Percentiles rank a stretch among this genome's conserved stretches.
These are phyloP conservation scores for Ceraclea dissimilis DNA, from an alignment of 2,888 invertebrate species.

Conservation along the genomic window DNA sequence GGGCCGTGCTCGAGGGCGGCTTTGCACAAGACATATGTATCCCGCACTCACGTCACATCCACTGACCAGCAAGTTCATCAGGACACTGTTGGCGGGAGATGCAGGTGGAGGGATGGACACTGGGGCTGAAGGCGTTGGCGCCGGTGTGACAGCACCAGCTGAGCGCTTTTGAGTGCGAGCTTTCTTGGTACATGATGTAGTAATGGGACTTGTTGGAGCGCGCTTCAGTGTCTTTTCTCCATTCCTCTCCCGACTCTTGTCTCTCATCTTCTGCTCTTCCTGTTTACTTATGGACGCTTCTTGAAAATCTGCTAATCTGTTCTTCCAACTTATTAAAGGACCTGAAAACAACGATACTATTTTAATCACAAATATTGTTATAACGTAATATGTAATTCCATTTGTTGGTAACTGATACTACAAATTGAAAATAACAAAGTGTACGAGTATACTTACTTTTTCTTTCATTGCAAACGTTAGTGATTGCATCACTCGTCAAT, in stretches of 20 bases:
- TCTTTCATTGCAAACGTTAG: conserved; percentile 3
- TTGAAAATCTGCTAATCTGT: conserved; percentile 3
- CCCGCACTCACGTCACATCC: conserved; percentile 92
- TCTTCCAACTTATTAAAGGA: conserved; percentile 15
- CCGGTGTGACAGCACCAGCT: conserved; percentile 37
- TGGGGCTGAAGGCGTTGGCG: conserved; percentile 36
- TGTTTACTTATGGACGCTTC: conserved; percentile 9
- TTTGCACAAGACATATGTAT: conserved; percentile 76
- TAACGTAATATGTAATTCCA: too few relatives aligned
- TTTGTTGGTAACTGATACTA: too few relatives aligned
- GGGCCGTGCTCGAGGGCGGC: conserved; percentile 42
- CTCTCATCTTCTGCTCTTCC: conserved; percentile 3
- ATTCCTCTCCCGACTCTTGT: conserved; percentile 5
- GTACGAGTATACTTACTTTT: conserved; percentile 10
- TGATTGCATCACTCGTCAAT: conserved; percentile 1
- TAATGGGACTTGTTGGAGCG: conserved; percentile 22
- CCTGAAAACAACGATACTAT: conserved; percentile 6
- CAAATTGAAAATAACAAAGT: too few relatives aligned
- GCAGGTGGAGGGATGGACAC: conserved; percentile 38
- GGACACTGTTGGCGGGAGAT: conserved; percentile 67
- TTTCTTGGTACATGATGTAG: conserved; percentile 32
- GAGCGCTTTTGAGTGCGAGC: conserved; percentile 34
- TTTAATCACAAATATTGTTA: background rate
- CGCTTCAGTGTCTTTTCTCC: conserved; percentile 9
- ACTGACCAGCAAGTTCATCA: conserved; percentile 91